Evolutionary conservation across 2,797 vertebrate species (phyloP), one percentile per base, ranked within the genome.

Genomic region (Gymnoscopelus braueri): DNA sequence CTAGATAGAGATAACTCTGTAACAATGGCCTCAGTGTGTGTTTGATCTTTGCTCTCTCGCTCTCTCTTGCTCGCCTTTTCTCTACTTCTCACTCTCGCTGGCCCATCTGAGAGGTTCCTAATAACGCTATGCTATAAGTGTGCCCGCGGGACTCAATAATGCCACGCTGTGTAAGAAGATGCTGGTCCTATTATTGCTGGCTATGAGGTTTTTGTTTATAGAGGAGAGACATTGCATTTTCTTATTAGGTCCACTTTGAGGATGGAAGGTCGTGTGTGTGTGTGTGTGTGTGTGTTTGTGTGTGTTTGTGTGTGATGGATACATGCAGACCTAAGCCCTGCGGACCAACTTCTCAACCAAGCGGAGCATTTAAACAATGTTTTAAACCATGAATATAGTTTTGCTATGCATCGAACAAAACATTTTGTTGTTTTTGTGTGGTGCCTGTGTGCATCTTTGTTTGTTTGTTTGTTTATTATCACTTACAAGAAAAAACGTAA

Each of bases 111-210:
- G 9, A 78, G 72, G 74, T 75, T 87, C 63, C 78, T 87, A 88
- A 91, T 91, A 91, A 87, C 86, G 67, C 73, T 51, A 3, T 72
- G 70, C 72, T 80, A 62, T 90, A 88, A 92, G 72, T 87, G 79
- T 78, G 74, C 86, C 90, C 66, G 23, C 81, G 87, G 87, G 91
- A 93, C 85, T 79, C 80, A 91, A 91, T 92, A 92, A 91, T 84
- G 77, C 71, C 75, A 79, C 81, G 69, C 77, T 69, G 62, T 83
- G 80, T 80, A 80, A 78, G 68, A 71, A 65, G 57, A 5, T n/a
- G 67, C 80, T 83, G 71, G 72, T 54, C 44, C 63, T 72, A 82
- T 87, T 89, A 89, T 87, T 87, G 83, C 78, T 76, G 72, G 74
- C 81, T 79, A 69, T 82, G 69, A 77, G 74, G 63, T 78, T 86